Base-by-base conservation (phyloP, 1,140 invertebrate genomes). In the Rhagoletis pomonella region DNA sequence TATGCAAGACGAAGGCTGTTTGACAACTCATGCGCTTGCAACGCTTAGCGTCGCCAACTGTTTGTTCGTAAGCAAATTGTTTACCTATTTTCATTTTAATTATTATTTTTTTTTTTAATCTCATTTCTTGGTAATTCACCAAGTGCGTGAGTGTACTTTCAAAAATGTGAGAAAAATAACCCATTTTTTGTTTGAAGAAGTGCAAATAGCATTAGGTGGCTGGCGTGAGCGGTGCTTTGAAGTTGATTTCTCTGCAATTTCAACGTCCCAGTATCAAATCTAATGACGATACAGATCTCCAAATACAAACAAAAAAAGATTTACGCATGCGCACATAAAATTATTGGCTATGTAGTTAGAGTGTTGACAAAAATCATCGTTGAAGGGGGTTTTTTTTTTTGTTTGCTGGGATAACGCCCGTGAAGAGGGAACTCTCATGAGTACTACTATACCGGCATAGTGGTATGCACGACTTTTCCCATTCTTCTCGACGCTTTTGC, bases 1-100 rank as follows among this genome's bases (percentile, higher is more conserved):
- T 73, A 73, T 73, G 67, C 42, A 6, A 19, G 29, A 2, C 67
- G 67, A 47, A 73, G 67, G 67, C 44, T 73, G 67, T 39, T 73
- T 73, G 67, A 4, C 67, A 73, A 73, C 67, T 73, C 67, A 73
- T 73, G 42, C 67, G 5, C 44, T 73, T 47, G 67, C 50, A 73
- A 42, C 2, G 42, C 10, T 42, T 62, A 17, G 50, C 50, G 50
- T 7, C 50, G 50, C 50, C 50, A 55, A 0, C 50, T 55, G 50
- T 10, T 10, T 55, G 50, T 55, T 7, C 50, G 6, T 59, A 59
- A 59, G 6, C 6, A 59, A 59, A 59, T 59, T 59, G 6, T 7
- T 59, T 59, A 7, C 12, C 12, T 59, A 59, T 59, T 59, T 59
- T 12, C 6, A 59, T 59, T 59, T 59, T 7, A 7, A 7, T 62